A percentile compares a stretch with the other conserved stretches of the same genome.
phyloP scores from a whole-genome alignment of 2,888 invertebrate species.

The Lithophane socia region DNA sequence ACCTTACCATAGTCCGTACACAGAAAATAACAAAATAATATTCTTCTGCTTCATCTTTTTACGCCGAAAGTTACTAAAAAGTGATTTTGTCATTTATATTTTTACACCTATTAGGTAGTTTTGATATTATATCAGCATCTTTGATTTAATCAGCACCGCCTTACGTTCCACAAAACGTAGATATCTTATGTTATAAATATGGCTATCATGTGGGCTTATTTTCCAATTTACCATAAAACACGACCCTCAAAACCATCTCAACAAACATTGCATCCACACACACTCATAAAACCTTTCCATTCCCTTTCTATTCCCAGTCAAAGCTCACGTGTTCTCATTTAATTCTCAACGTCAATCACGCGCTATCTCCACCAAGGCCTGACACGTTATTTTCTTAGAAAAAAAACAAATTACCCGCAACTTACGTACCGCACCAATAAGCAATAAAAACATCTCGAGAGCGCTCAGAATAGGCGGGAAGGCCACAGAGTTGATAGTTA shows the following conservation, averaged over 20 bases:
- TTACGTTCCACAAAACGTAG: neutral
- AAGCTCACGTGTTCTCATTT: slow-evolving; percentile 43
- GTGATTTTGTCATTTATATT: neutral
- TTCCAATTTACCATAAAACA: slow-evolving; percentile 35
- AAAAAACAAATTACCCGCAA: slow-evolving; percentile 63
- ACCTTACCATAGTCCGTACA: neutral
- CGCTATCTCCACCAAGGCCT: slow-evolving; percentile 28
- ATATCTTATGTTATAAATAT: neutral
- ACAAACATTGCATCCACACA: slow-evolving; percentile 23
- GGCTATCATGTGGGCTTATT: neutral
- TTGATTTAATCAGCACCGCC: neutral
- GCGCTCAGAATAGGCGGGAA: slow-evolving; percentile 18
- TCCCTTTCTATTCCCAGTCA: slow-evolving; percentile 10
- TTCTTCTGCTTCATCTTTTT: neutral
- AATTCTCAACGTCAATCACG: slow-evolving; percentile 56
- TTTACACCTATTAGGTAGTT: neutral
- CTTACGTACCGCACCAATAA: slow-evolving; percentile 65
- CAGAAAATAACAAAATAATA: neutral
- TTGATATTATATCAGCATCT: neutral
- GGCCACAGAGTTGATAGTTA: neutral
- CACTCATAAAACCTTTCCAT: slow-evolving; percentile 28
- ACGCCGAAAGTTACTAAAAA: neutral
- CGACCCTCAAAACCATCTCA: slow-evolving; percentile 18
- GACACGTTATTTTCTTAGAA: slow-evolving; percentile 64
- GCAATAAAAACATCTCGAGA: slow-evolving; percentile 67